Evolutionary conservation across 2,888 invertebrate genomes (phyloP).

Genomic region (Ophion costatus): DNA sequence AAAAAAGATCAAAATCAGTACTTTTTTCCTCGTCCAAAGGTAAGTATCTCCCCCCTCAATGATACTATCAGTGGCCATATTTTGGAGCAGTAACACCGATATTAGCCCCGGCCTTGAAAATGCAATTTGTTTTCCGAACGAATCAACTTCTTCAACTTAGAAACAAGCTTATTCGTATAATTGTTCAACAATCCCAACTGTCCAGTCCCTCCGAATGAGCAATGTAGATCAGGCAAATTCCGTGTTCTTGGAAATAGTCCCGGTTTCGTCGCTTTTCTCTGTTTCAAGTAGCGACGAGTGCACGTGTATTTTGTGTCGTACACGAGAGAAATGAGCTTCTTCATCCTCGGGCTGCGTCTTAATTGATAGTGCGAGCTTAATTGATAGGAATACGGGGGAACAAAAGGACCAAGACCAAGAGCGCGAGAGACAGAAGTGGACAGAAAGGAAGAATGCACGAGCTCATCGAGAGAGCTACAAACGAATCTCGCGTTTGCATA

Average conservation of each 20-base stretch:
- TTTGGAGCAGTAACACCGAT: no score
- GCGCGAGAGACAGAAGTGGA: conserved; percentile 54
- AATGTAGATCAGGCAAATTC: neutral
- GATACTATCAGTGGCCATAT: no score
- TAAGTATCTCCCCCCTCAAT: no score
- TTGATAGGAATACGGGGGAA: conserved; percentile 76
- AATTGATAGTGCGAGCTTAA: conserved; percentile 71
- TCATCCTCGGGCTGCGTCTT: conserved; percentile 61
- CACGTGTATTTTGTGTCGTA: conserved; percentile 33
- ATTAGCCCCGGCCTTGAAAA: neutral
- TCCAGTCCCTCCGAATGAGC: neutral
- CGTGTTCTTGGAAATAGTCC: neutral
- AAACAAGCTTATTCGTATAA: neutral
- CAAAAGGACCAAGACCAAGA: conserved; percentile 54
- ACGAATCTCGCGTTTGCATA: conserved; percentile 59
- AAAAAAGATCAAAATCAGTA: no score
- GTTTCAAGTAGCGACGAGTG: conserved; percentile 4
- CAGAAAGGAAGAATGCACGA: conserved; percentile 9
- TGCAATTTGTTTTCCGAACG: neutral
- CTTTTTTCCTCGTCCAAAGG: no score
- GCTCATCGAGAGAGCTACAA: conserved; percentile 34
- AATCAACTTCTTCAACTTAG: neutral
- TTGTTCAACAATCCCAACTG: neutral
- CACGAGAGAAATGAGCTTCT: conserved; percentile 53
- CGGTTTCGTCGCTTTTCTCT: conserved; percentile 1